Evolutionary conservation across 2,888 invertebrate genomes (phyloP).

Genomic region (Drosophila diplacantha): DNA sequence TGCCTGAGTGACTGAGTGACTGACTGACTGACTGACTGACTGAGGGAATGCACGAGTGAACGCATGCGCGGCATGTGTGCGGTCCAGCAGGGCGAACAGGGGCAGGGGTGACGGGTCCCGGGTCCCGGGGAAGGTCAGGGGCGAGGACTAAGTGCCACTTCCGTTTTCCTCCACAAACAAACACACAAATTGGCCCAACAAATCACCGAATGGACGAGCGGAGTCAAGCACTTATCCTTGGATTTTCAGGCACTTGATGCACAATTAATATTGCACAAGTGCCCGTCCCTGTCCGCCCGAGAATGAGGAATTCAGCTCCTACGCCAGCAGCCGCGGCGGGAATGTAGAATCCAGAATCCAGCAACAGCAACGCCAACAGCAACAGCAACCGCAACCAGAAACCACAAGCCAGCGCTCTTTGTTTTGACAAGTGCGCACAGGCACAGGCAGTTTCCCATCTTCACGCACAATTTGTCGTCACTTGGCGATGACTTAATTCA

Average conservation of each 20-base stretch:
- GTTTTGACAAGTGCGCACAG: conserved; percentile 64
- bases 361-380: no score
- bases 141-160: conserved; percentile 37
- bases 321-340: not conserved
- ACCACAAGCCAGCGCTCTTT: conserved; percentile 28
- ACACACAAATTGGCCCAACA: conserved; percentile 33
- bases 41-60: conserved; percentile 12
- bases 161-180: conserved; percentile 27
- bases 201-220: conserved; percentile 15
- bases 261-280: conserved; percentile 59
- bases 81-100: conserved; percentile 18
- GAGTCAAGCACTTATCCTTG: conserved; percentile 31
- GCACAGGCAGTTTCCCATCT: conserved; percentile 49
- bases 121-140: conserved; percentile 12
- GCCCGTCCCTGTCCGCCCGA: conserved; percentile 37
- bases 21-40: conserved; percentile 1
- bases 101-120: not conserved
- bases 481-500: conserved; percentile 77
- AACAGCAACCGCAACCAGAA: no score
- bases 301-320: not conserved
- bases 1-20: conserved; percentile 1
- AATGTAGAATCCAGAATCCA: conserved; percentile 6
- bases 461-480: conserved; percentile 77
- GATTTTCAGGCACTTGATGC: conserved; percentile 28
- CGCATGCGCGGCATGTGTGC: conserved; percentile 39